Conservation (phyloP, 1,140 invertebrate species). For the Drosophila orosa region DNA sequence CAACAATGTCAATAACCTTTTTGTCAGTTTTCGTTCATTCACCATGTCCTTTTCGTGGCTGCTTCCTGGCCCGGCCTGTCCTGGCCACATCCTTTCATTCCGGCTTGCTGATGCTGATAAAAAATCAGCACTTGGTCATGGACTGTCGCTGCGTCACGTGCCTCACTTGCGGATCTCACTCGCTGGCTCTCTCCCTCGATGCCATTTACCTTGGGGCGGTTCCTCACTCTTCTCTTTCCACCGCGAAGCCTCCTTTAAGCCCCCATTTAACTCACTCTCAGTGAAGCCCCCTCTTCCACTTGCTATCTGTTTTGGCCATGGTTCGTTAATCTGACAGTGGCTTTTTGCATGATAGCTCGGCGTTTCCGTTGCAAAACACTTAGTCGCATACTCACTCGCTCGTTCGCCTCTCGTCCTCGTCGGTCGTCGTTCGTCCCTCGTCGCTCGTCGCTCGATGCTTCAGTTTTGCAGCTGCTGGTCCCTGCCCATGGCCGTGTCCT, state of each 20-base stretch:
- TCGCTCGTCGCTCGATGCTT: constrained; percentile 33
- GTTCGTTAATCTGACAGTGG: constrained; percentile 81
- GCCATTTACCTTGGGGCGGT: constrained; percentile 59
- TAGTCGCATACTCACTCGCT: constrained; percentile 62
- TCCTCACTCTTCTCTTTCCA: background rate
- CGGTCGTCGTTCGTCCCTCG: background rate
- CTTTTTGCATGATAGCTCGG: constrained; percentile 81
- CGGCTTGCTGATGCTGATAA: constrained; percentile 64
- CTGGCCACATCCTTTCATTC: constrained; percentile 31
- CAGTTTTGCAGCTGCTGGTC: constrained; percentile 18
- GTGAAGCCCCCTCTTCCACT: constrained; percentile 8
- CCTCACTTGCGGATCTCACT: constrained; percentile 48
- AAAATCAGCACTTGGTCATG: constrained; percentile 82
- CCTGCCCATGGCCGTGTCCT: constrained; percentile 49
- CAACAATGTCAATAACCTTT: constrained; percentile 81
- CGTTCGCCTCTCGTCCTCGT: constrained; percentile 4
- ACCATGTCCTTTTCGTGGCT: constrained; percentile 3
- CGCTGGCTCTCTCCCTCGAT: constrained; percentile 14
- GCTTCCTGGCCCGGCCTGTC: constrained; percentile 13
- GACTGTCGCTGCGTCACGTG: constrained; percentile 81
- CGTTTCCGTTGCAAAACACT: constrained; percentile 82
- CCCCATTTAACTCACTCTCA: constrained; percentile 4
- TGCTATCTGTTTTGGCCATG: constrained; percentile 76
- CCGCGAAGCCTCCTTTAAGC: constrained; percentile 1
- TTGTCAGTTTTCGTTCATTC: constrained; percentile 55